Base-by-base conservation (phyloP, 1,140 invertebrate species). In the Leptopilina boulardi region DNA sequence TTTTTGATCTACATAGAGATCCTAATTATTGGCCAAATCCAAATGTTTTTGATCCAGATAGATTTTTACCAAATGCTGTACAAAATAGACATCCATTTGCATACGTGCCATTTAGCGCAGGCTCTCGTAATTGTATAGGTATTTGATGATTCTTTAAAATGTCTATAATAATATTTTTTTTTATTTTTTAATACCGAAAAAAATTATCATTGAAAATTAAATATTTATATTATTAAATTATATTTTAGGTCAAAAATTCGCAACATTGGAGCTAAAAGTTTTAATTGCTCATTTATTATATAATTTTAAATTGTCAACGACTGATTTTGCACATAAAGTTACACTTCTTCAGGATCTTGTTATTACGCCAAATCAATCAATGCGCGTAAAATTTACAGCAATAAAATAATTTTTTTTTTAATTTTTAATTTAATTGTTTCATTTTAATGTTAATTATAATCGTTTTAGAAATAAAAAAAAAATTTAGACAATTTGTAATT, bases 41-140 rank as follows among this genome's bases (percentile, higher is more conserved):
- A 0, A 89, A 95, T 47, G 91, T 87, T 2, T 97, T 96, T 83
- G 90, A 93, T 80, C 96, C 96, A 0, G 95, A 96, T 19, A 90
- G 95, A 79, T 97, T 96, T 88, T 83, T 92, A 5, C 91, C 92
- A 0, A 91, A 93, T 76, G 92, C 92, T 51, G 70, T 80, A 6
- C 66, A 79, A n/a, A 80, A 81, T 23, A 86, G 92, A 51, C 92
- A 92, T 83, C 91, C 89, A 1, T 94, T 91, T 80, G 87, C 74
- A 0, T 76, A 56, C 2, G 88, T 96, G 44, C 93, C 94, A 1
- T 96, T 96, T 81, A 94, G 94, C 66, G 95, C 94, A 70, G 95
- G 94, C 2, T 91, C 93, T 0, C 92, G 95, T 47, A 95, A 95
- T 85, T 96, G 94, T 80, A 95, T 96, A 77, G 94, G 94, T 92